A percentile compares a stretch with the other conserved stretches of the same genome.
phyloP scores from a whole-genome alignment of 2,888 invertebrate species.

The Bimastos eiseni region DNA sequence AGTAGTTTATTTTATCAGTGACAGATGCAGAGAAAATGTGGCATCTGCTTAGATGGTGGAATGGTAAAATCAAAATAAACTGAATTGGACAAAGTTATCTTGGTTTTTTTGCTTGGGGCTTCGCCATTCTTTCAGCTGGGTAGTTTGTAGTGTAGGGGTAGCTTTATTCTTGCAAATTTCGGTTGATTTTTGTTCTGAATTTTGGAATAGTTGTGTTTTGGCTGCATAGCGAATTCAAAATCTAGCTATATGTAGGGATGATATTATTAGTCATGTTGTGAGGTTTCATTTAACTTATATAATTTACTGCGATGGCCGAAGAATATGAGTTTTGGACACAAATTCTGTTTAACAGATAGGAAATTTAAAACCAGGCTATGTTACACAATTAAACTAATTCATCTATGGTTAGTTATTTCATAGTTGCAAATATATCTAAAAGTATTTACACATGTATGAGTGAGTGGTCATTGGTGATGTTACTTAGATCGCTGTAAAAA shows the following conservation, averaged over 20 bases:
- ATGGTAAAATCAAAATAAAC: neutral
- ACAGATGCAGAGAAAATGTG: neutral
- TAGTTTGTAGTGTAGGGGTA: neutral
- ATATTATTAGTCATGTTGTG: constrained; percentile 8
- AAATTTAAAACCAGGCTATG: neutral
- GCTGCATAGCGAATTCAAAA: neutral
- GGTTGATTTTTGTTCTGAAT: neutral
- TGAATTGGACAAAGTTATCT: neutral
- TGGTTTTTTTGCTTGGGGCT: neutral
- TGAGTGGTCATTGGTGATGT: neutral
- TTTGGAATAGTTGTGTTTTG: neutral
- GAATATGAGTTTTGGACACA: neutral
- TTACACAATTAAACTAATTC: neutral
- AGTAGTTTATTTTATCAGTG: neutral
- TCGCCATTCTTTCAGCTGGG: neutral
- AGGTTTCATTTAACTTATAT: neutral
- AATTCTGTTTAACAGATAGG: neutral
- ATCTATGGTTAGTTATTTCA: neutral
- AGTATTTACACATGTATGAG: neutral
- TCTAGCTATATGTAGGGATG: neutral
- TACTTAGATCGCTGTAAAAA: neutral
- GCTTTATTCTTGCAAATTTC: neutral
- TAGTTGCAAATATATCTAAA: neutral
- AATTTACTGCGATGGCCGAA: neutral
- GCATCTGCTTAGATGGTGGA: neutral